phyloP scores from a whole-genome alignment of 2,113 vertebrate genomes.

The Pterocles burchelli region DNA sequence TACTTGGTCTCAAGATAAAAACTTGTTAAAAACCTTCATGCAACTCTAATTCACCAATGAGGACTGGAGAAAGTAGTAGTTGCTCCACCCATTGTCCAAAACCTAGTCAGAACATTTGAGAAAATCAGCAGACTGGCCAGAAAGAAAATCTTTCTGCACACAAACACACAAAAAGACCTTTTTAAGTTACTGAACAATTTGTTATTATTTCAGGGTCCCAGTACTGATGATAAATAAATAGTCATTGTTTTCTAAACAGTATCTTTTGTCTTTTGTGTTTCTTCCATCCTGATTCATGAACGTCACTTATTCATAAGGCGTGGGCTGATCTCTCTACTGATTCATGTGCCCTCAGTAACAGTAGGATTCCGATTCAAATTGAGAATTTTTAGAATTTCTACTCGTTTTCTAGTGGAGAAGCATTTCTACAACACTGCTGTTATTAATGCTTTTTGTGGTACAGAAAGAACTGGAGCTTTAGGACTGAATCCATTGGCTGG shows the following conservation, averaged over 20 bases:
- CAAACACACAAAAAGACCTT: neutral
- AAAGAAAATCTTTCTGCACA: neutral
- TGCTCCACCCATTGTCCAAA: conserved; percentile 42
- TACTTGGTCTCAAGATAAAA: conserved; percentile 60
- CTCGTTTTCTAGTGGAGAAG: neutral
- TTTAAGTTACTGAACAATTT: conserved; percentile 34
- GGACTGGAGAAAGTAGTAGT: neutral
- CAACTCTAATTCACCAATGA: conserved; percentile 65
- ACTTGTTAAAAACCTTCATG: conserved; percentile 48
- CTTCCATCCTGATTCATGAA: neutral
- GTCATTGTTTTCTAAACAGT: conserved; percentile 1
- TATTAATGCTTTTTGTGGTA: neutral
- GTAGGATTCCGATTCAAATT: neutral
- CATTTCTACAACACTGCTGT: neutral
- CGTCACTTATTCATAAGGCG: neutral
- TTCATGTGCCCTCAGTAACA: neutral
- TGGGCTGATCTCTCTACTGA: neutral
- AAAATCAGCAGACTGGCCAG: conserved; percentile 33
- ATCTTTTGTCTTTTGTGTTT: neutral
- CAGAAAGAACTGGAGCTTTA: neutral
- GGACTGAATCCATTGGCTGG: neutral
- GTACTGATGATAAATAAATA: conserved; percentile 44
- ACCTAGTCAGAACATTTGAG: conserved; percentile 20
- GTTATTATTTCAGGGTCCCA: conserved; percentile 12
- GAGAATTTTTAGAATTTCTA: neutral